phyloP scores from a whole-genome alignment of 2,888 invertebrate species.

The Limnephilus marmoratus region DNA sequence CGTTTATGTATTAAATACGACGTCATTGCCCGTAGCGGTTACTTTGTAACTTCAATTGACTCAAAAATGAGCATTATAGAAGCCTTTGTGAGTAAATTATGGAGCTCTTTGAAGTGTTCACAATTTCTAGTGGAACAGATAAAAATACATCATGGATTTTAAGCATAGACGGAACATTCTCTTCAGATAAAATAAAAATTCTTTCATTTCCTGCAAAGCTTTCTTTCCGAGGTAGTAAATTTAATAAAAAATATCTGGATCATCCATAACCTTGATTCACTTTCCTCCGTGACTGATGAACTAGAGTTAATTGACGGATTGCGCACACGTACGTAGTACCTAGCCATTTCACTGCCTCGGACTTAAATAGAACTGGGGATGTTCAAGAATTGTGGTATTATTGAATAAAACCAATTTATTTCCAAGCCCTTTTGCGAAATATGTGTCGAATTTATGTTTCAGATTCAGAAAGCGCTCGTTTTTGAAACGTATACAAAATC shows the following conservation, averaged over 20 bases:
- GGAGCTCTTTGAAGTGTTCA: too few species aligned
- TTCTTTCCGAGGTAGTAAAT: neutral
- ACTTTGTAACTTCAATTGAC: too few species aligned
- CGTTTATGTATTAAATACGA: too few species aligned
- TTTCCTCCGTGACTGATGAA: neutral
- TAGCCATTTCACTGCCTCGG: neutral
- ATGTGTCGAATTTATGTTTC: neutral
- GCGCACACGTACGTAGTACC: neutral
- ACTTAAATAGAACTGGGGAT: neutral
- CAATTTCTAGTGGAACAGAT: too few species aligned
- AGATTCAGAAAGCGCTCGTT: neutral
- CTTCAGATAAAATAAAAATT: neutral
- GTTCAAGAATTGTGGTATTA: neutral
- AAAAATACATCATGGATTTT: too few species aligned
- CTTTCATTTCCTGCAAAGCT: neutral
- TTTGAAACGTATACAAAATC: slow-evolving; percentile 2
- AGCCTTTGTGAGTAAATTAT: too few species aligned
- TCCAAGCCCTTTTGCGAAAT: neutral
- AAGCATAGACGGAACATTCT: too few species aligned
- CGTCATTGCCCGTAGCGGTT: too few species aligned
- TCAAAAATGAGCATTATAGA: too few species aligned
- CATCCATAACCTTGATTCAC: neutral
- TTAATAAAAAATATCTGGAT: neutral
- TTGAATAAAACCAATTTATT: slow-evolving; percentile 5
- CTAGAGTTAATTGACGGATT: neutral